Base-by-base conservation (phyloP, 92 coral and sea anemone genomes). In the Siderastrea radians region DNA sequence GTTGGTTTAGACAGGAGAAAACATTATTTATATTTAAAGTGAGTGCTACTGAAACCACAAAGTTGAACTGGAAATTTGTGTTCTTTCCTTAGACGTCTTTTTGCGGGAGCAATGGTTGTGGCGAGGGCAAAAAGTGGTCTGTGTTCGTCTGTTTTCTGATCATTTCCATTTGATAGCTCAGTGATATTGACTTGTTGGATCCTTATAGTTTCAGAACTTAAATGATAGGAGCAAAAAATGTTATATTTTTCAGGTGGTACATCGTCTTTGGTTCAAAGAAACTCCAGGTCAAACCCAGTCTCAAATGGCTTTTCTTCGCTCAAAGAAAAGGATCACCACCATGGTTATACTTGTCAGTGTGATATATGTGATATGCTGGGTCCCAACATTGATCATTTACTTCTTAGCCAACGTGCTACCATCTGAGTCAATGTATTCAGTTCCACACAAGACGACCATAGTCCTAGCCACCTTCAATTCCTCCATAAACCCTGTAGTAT, bases 281-380 rank as follows among this genome's bases (percentile, higher is more conserved):
- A 49, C 8, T 15, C 46, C 69, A 9, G 19, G 15, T 12, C 15
- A 58, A 2, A 82, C 11, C 58, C 71, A 9, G 2, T n/a, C 69
- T 47, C 78, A 72, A 8, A 49, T 71, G 55, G 79, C 79, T 46
- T 57, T 82, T 11, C 54, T 82, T 48, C 86, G 70, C n/a, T 82
- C 86, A 15, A 70, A 61, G 79, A 82, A 60, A 44, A 60, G 86
- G 17, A 72, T 82, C 9, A 82, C 86, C 11, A 55, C 78, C 1
- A 82, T 69, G 71, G 78, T 72, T 38, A 19, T 82, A 12, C 9
- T 70, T 55, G 79, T 82, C 49, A 82, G 79, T 26, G 60, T 43
- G 2, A 82, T 82, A 52, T 82, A 82, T 59, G 86, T 72, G 11
- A 61, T 82, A 46, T 82, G 86, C 78, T 70, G 86, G 86, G 71